Conservation (phyloP, 2,797 vertebrate species). For the Tokudaia muenninki region DNA sequence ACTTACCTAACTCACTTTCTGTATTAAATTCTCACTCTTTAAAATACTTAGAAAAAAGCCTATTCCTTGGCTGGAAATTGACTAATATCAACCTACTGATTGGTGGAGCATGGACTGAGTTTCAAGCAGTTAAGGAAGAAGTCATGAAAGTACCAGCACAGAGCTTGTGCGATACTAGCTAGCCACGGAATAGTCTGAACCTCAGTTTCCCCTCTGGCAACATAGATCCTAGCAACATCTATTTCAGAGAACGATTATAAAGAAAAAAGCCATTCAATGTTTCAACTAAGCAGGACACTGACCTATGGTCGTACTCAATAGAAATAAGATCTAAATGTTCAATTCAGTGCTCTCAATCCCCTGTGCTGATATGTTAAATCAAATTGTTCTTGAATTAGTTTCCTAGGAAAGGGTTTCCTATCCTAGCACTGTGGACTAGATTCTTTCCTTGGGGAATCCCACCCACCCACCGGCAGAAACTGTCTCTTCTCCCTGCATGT, state of each 20-base stretch:
- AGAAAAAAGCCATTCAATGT: not conserved
- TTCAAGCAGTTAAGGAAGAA: conserved; percentile 1
- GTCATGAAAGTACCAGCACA: not conserved
- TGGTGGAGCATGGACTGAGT: not conserved
- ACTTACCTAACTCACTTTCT: not conserved
- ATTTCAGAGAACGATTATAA: not conserved
- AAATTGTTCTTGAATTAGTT: not conserved
- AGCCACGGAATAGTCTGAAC: not conserved
- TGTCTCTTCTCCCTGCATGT: not conserved
- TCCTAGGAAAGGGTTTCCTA: not conserved
- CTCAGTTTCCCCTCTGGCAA: not conserved
- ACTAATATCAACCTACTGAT: not conserved
- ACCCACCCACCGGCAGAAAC: not conserved
- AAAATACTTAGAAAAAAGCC: not conserved
- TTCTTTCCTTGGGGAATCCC: not conserved
- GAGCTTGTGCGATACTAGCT: not conserved
- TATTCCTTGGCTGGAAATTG: not conserved
- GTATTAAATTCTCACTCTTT: not conserved
- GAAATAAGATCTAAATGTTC: conserved; percentile 4
- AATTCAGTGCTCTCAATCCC: not conserved
- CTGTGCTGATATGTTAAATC: not conserved
- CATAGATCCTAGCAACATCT: not conserved
- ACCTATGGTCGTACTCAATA: not conserved
- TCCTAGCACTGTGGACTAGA: not conserved
- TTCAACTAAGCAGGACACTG: not conserved